phyloP scores from a whole-genome alignment of 2,888 invertebrate genomes.

The Spisula subtruncata region DNA sequence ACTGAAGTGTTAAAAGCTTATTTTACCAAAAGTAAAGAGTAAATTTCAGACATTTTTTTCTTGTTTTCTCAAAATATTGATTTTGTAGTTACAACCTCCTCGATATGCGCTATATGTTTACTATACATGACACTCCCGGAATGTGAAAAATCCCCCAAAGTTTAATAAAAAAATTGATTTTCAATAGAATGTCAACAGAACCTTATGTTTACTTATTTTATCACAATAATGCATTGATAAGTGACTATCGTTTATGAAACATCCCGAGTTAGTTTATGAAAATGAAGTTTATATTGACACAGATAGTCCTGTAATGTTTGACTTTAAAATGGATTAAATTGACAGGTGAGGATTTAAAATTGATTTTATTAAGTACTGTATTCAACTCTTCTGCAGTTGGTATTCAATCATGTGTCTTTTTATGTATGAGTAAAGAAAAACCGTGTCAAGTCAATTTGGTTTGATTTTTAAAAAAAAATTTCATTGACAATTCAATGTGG shows the following conservation, averaged over 20 bases:
- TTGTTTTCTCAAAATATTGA: no score
- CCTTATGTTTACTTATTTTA: not conserved
- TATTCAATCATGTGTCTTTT: not conserved
- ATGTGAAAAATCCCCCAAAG: constrained; percentile 22
- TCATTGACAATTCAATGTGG: no score
- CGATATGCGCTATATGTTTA: no score
- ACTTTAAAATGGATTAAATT: constrained; percentile 37
- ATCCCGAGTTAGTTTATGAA: constrained; percentile 31
- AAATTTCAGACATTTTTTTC: no score
- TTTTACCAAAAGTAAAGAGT: no score
- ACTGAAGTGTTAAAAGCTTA: no score
- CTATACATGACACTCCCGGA: constrained; percentile 9
- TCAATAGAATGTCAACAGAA: constrained; percentile 33
- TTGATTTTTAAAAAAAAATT: no score
- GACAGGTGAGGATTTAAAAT: not conserved
- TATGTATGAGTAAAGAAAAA: not conserved
- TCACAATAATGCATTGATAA: not conserved
- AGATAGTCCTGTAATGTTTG: constrained; percentile 23
- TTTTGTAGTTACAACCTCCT: no score
- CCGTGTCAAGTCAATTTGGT: no score
- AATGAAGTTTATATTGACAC: constrained; percentile 7
- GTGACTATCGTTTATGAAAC: constrained; percentile 9
- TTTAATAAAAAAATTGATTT: constrained; percentile 46
- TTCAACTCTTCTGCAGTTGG: not conserved
- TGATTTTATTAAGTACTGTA: not conserved